A percentile compares a stretch with the other conserved stretches of the same genome.
These are phyloP conservation scores for Marasmarcha lunaedactyla DNA, from an alignment of 2,888 invertebrate species.

Conservation along the genomic window DNA sequence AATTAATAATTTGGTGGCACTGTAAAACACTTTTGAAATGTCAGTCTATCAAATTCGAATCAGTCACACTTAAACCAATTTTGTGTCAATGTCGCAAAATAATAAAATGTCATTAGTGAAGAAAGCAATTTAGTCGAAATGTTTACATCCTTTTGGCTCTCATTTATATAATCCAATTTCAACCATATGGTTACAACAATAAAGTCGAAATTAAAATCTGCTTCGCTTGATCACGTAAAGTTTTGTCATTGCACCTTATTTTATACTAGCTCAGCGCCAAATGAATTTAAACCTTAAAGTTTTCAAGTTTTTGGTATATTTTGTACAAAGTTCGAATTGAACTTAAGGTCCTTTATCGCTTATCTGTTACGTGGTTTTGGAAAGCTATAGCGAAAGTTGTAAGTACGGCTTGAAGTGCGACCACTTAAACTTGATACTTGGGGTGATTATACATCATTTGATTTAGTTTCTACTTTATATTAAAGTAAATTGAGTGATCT, in stretches of 20 bases:
- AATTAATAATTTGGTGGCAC: too few species aligned
- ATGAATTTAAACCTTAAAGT: too few species aligned
- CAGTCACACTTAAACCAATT: conserved; percentile 20
- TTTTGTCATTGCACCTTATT: not conserved
- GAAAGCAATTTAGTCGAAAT: conserved; percentile 24
- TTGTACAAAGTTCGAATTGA: not conserved
- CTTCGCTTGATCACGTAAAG: not conserved
- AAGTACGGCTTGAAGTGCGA: conserved; percentile 29
- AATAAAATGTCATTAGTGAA: conserved; percentile 36
- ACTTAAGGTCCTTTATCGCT: conserved; percentile 28
- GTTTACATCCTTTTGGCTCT: conserved; percentile 19
- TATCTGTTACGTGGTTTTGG: conserved; percentile 41
- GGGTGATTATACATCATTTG: conserved; percentile 20
- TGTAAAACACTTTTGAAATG: too few species aligned
- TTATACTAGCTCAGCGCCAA: too few species aligned
- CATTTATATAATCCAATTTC: not conserved
- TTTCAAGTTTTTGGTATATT: too few species aligned
- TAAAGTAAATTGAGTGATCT: too few species aligned
- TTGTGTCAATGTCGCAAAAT: conserved; percentile 19
- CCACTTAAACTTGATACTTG: conserved; percentile 42
- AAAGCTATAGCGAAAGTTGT: conserved; percentile 64
- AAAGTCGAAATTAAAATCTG: not conserved
- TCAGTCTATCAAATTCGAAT: conserved; percentile 41
- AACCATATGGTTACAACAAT: not conserved
- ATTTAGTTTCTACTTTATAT: not conserved